Evolutionary conservation across 1,140 invertebrate genomes (phyloP).

Genomic region (Mylabris phalerata): DNA sequence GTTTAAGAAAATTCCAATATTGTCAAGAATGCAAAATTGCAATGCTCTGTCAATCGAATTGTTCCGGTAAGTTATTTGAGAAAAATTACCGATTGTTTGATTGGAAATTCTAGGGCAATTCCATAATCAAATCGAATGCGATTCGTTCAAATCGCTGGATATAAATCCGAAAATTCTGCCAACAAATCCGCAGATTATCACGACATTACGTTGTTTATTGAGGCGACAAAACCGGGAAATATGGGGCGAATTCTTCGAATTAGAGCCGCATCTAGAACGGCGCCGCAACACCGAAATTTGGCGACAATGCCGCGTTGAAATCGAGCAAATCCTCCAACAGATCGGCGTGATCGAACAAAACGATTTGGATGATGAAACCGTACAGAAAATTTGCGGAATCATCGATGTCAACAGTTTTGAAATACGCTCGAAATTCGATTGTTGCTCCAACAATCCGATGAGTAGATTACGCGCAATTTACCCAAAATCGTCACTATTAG

Average conservation of each 20-base stretch:
- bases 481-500: constrained; percentile 61
- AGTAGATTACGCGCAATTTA: constrained; percentile 57
- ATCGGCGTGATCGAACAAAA: constrained; percentile 41
- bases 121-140: not conserved
- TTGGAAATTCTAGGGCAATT: constrained; percentile 1
- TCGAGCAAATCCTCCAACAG: not conserved
- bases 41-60: too few species aligned
- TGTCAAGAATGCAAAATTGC: not conserved
- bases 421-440: constrained; percentile 48
- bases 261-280: constrained; percentile 1
- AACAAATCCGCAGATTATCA: constrained; percentile 4
- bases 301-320: not conserved
- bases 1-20: constrained; percentile 2
- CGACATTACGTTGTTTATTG: constrained; percentile 1
- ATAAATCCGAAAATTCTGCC: constrained; percentile 1
- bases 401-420: constrained; percentile 76
- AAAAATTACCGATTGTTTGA: too few species aligned
- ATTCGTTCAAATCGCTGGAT: not conserved
- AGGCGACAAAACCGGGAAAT: not conserved
- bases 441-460: constrained; percentile 30
- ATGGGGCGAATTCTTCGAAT: not conserved
- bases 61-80: too few species aligned
- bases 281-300: not conserved
- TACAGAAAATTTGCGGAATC: constrained; percentile 68
- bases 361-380: constrained; percentile 45